Conservation (phyloP, 2,113 vertebrate genomes). For the Papio anubis region DNA sequence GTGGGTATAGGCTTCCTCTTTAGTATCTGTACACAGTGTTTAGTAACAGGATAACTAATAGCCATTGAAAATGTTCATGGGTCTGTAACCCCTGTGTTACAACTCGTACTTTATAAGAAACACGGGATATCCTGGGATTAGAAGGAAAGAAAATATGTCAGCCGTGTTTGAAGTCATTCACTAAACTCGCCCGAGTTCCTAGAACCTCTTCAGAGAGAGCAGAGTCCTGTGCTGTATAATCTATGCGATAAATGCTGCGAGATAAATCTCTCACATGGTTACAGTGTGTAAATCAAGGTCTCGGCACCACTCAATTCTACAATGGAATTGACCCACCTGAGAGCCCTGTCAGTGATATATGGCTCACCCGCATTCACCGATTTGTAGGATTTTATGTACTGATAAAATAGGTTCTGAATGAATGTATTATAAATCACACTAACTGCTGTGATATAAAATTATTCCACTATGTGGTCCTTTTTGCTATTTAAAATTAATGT, state of each 20-base stretch:
- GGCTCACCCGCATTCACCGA: not conserved
- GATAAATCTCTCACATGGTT: constrained; percentile 53
- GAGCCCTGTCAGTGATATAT: constrained; percentile 48
- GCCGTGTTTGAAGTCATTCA: not conserved
- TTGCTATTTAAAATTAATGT: constrained; percentile 58
- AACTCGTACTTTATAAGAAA: constrained; percentile 61
- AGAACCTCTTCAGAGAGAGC: constrained; percentile 35
- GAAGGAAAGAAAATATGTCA: constrained; percentile 47
- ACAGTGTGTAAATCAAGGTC: constrained; percentile 64
- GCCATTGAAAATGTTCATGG: constrained; percentile 32
- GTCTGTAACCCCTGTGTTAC: constrained; percentile 8
- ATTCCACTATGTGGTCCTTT: constrained; percentile 42
- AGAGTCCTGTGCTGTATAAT: constrained; percentile 36
- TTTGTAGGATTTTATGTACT: constrained; percentile 67
- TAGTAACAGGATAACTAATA: constrained; percentile 39
- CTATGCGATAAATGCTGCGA: constrained; percentile 24
- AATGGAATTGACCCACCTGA: constrained; percentile 30
- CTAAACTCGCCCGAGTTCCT: not conserved
- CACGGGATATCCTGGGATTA: constrained; percentile 38
- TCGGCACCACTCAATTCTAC: constrained; percentile 23
- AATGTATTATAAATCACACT: constrained; percentile 70
- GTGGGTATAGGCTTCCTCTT: not conserved
- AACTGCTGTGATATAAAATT: constrained; percentile 60
- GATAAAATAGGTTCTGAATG: constrained; percentile 66
- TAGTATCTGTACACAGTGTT: not conserved